A percentile compares a stretch with the other conserved stretches of the same genome.
These are phyloP conservation scores for Micromys minutus DNA, from an alignment of 2,113 vertebrate species.

Conservation along the genomic window DNA sequence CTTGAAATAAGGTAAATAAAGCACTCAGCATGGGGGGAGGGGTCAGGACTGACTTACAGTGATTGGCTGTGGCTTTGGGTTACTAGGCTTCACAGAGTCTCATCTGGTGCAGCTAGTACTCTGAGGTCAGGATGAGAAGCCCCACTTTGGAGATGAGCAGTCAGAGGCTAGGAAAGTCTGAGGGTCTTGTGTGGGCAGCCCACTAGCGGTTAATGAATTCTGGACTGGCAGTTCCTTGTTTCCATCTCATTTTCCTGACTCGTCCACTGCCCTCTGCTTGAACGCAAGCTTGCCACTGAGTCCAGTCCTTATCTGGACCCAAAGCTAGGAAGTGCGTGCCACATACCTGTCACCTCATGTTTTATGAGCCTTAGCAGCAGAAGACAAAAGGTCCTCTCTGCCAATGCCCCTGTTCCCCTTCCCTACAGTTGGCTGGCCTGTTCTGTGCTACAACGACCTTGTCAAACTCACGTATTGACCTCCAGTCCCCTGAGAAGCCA, in stretches of 20 bases:
- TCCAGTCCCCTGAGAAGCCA: neutral
- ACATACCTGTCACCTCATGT: neutral
- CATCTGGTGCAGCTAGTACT: neutral
- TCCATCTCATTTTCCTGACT: neutral
- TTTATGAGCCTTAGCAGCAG: neutral
- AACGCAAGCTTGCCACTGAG: neutral
- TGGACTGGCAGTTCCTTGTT: neutral
- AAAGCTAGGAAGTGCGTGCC: neutral
- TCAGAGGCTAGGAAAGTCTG: neutral
- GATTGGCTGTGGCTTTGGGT: neutral
- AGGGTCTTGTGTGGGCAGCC: no score
- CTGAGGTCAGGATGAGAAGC: neutral
- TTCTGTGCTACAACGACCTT: neutral
- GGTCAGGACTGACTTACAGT: accelerated
- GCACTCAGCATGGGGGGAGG: neutral
- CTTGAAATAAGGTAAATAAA: neutral
- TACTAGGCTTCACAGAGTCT: neutral
- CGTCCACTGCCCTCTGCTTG: neutral
- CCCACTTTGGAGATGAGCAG: neutral
- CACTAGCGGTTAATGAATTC: neutral
- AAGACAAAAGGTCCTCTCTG: neutral
- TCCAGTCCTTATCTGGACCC: neutral
- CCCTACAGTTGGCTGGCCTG: neutral
- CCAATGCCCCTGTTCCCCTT: accelerated
- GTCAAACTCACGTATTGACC: neutral